phyloP scores from a whole-genome alignment of 2,888 invertebrate genomes.

The Hybos culiciformis region DNA sequence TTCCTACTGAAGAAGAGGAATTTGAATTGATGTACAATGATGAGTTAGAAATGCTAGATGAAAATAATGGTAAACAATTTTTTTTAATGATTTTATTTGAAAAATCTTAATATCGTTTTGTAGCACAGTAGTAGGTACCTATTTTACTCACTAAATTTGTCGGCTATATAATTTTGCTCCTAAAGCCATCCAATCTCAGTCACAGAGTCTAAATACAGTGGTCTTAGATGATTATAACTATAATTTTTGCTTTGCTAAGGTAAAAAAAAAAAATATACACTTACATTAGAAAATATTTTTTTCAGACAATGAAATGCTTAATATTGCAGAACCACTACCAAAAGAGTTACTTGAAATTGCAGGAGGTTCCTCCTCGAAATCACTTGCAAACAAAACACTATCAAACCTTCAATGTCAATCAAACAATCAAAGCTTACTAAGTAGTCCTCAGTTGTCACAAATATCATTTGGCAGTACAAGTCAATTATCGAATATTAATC shows the following conservation, averaged over 20 bases:
- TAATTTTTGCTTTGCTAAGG: too few species aligned
- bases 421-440: slow-evolving; percentile 6
- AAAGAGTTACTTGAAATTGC: too few species aligned
- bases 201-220: too few species aligned
- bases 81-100: slow-evolving; percentile 11
- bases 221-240: too few species aligned
- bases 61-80: slow-evolving; percentile 20
- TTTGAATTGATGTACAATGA: slow-evolving; percentile 59
- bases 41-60: slow-evolving; percentile 49
- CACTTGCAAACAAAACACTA: not conserved
- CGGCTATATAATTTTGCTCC: too few species aligned
- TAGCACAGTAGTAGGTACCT: not conserved
- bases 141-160: not conserved
- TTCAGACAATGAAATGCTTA: slow-evolving; percentile 8
- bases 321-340: slow-evolving; percentile 6
- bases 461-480: slow-evolving; percentile 22
- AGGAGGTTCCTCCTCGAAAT: not conserved
- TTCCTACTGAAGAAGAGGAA: slow-evolving; percentile 43
- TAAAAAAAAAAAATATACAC: too few species aligned
- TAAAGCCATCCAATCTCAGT: too few species aligned
- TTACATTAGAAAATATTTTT: too few species aligned
- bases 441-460: slow-evolving; percentile 28
- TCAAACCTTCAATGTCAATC: not conserved
- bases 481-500: slow-evolving; percentile 5
- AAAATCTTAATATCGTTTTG: slow-evolving; percentile 7